Evolutionary conservation across 1,140 invertebrate genomes (phyloP), one percentile per base, ranked within the genome.

Genomic region (Acromyrmex echinatior): DNA sequence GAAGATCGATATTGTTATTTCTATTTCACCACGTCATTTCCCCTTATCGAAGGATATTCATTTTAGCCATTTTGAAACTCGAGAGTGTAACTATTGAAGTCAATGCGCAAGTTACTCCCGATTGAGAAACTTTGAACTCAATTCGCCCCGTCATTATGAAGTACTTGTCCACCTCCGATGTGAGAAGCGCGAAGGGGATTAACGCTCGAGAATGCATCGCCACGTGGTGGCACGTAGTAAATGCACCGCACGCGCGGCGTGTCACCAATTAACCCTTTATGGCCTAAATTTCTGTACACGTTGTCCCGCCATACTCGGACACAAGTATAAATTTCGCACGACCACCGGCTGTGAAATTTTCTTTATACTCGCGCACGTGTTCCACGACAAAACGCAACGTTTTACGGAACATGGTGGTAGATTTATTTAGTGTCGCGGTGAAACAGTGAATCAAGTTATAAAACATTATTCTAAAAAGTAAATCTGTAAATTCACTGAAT

Each of bases 231-330:
- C 79, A 56, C 66, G 80, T 70, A 74, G 71, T 66, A 73, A 76
- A 81, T 53, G 56, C 58, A 21, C 56, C 35, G 68, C 58, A 60
- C 85, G 84, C 86, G 28, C 65, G 87, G 60, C 74, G 73, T 88
- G 73, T 86, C 78, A 63, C 79, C 88, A 86, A 89, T 88, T 80
- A 88, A 89, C 81, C 87, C 88, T 89, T 88, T 80, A 88, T 51
- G 56, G 56, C 39, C 80, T n/a, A 84, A 76, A 84, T 84, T 84
- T 84, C 70, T 51, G 80, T 74, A 63, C 79, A 35, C 56, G 45
- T 31, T 62, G 25, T 49, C 39, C 73, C 56, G 56, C 70, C 25
- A 35, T 31, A 31, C 68, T n/a, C 68, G 35, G 68, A 62, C 68
- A 82, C 79, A 35, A 82, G 66, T 39, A 76, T 31, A 62, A 70